Evolutionary conservation across 2,888 invertebrate species (phyloP).

Genomic region (Ennomos erosarius): DNA sequence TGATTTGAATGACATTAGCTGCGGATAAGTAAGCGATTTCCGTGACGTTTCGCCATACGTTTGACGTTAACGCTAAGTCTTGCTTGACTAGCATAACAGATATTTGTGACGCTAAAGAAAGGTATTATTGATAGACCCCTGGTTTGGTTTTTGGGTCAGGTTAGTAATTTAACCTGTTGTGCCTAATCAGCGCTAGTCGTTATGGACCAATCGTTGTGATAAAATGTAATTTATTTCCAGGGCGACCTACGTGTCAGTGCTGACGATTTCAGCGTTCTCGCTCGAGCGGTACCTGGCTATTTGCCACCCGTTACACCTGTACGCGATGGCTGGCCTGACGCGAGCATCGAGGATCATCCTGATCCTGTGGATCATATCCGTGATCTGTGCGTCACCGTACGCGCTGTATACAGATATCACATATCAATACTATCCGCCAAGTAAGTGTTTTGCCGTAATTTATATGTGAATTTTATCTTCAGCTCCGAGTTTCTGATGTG

Average conservation of each 20-base stretch:
- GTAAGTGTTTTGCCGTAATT: slow-evolving; percentile 65
- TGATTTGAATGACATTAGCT: no score
- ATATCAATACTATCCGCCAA: slow-evolving; percentile 90
- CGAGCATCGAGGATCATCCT: slow-evolving; percentile 92
- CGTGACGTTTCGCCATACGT: no score
- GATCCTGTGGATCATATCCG: slow-evolving; percentile 91
- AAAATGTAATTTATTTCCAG: slow-evolving; percentile 67
- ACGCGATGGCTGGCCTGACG: slow-evolving; percentile 91
- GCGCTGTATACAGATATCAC: slow-evolving; percentile 89
- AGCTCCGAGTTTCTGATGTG: no score
- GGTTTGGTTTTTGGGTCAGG: no score
- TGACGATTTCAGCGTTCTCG: slow-evolving; percentile 96
- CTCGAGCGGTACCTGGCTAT: slow-evolving; percentile 96
- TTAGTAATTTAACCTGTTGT: no score
- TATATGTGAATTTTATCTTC: background rate
- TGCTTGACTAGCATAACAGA: no score
- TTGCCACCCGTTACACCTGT: slow-evolving; percentile 93
- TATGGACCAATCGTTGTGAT: no score
- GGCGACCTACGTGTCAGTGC: slow-evolving; percentile 95
- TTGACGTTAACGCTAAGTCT: no score
- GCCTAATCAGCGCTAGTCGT: no score
- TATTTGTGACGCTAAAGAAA: no score
- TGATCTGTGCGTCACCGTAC: slow-evolving; percentile 91
- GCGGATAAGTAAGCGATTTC: no score
- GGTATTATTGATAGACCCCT: no score